Percentiles rank a stretch among this genome's conserved stretches.
These are phyloP conservation scores for Lepidonotus clava DNA, from an alignment of 2,888 invertebrate species.

Conservation along the genomic window DNA sequence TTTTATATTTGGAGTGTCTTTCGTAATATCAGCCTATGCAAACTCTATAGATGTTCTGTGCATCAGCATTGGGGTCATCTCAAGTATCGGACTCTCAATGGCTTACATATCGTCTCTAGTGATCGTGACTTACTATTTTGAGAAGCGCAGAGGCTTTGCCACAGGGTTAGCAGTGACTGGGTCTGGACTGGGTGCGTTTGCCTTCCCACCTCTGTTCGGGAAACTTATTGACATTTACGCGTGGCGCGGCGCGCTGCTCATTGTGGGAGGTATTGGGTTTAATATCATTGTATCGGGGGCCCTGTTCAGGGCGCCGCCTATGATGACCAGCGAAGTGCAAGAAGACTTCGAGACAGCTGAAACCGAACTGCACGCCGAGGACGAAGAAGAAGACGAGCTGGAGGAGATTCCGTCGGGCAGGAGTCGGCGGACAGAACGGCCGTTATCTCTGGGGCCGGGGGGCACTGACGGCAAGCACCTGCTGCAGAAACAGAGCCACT, in stretches of 20 bases:
- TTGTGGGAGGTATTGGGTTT: conserved; percentile 64
- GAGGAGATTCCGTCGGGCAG: conserved; percentile 6
- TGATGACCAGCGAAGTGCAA: conserved; percentile 22
- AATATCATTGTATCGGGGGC: conserved; percentile 60
- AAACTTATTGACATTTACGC: conserved; percentile 63
- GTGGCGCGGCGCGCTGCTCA: conserved; percentile 68
- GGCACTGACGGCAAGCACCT: not conserved
- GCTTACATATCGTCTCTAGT: conserved; percentile 63
- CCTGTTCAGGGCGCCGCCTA: conserved; percentile 61
- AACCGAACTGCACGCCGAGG: conserved; percentile 3
- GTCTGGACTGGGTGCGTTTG: conserved; percentile 69
- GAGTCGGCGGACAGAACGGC: conserved; percentile 13
- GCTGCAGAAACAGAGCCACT: conserved; percentile 13
- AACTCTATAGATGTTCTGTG: conserved; percentile 60
- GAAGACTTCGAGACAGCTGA: not conserved
- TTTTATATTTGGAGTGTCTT: conserved; percentile 59
- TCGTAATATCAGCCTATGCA: conserved; percentile 61
- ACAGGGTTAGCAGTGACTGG: conserved; percentile 69
- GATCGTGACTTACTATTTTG: conserved; percentile 66
- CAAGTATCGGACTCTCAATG: conserved; percentile 65
- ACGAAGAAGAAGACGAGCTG: conserved; percentile 31
- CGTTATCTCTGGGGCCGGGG: not conserved
- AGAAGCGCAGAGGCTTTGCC: conserved; percentile 65
- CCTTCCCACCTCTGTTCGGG: conserved; percentile 67
- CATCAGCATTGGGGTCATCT: conserved; percentile 62